phyloP scores from a whole-genome alignment of 1,140 invertebrate genomes.

The Tribolium madens region DNA sequence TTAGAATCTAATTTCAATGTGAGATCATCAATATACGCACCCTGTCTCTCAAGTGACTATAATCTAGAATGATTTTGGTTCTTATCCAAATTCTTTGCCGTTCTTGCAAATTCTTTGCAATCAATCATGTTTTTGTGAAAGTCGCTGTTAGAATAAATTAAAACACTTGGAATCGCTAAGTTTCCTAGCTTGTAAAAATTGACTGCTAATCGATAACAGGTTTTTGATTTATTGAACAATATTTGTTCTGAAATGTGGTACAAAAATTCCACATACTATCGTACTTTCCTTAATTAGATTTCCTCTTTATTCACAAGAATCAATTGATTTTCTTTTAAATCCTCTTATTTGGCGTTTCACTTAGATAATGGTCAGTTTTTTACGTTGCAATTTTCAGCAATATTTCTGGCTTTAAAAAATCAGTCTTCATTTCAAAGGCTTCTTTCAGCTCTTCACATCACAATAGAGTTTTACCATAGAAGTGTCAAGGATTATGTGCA shows the following conservation, averaged over 20 bases:
- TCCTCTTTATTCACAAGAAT: neutral
- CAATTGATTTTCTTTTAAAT: neutral
- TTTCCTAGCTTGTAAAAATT: neutral
- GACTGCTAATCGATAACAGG: constrained; percentile 16
- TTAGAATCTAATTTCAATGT: constrained; percentile 12
- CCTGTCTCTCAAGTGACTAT: neutral
- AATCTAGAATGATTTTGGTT: constrained; percentile 8
- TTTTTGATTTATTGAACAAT: constrained; percentile 31
- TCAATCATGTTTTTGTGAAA: constrained; percentile 21
- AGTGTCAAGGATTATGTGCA: constrained; percentile 31
- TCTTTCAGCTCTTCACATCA: constrained; percentile 2
- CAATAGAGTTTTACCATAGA: constrained; percentile 27
- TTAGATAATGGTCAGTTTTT: neutral
- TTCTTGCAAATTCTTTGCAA: too few species aligned
- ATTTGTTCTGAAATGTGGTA: constrained; percentile 14
- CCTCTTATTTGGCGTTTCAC: neutral
- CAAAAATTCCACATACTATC: constrained; percentile 2
- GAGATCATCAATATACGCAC: neutral
- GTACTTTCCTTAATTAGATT: constrained; percentile 13
- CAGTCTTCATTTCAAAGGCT: constrained; percentile 4
- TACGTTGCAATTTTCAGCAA: constrained; percentile 2
- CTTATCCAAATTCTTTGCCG: neutral
- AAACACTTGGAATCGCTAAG: constrained; percentile 12
- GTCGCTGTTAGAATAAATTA: constrained; percentile 20
- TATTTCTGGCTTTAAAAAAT: constrained; percentile 6